These are phyloP conservation scores for Apamea anceps DNA, from an alignment of 2,888 invertebrate species.

Conservation along the genomic window DNA sequence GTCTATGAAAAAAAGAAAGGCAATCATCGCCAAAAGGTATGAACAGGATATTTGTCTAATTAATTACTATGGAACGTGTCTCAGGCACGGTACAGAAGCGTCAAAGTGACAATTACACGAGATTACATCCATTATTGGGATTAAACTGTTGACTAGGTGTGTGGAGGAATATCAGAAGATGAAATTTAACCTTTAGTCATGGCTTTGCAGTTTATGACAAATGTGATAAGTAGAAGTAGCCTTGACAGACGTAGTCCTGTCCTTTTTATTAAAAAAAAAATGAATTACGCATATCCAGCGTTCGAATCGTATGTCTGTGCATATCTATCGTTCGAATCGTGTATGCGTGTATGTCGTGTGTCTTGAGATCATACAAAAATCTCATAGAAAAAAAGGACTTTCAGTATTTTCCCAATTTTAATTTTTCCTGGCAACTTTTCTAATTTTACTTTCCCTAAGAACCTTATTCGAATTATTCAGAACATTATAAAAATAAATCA, in stretches of 20 bases:
- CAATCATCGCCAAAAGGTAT: conserved; percentile 2
- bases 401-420: background rate
- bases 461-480: background rate
- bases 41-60: conserved; percentile 46
- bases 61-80: conserved; percentile 36
- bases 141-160: conserved; percentile 24
- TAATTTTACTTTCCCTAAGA: background rate
- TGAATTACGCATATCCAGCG: background rate
- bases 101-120: conserved; percentile 39
- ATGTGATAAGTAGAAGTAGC: background rate
- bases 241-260: background rate
- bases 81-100: conserved; percentile 4
- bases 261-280: background rate
- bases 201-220: background rate
- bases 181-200: background rate
- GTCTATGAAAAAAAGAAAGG: background rate
- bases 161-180: background rate
- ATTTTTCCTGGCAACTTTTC: background rate
- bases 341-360: background rate
- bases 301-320: background rate
- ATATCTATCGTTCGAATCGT: background rate
- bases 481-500: background rate
- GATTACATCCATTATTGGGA: conserved; percentile 55
- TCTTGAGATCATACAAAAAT: background rate
- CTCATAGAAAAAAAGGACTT: background rate